These are phyloP conservation scores for Sipha flava DNA, from an alignment of 1,140 invertebrate species.

Conservation along the genomic window DNA sequence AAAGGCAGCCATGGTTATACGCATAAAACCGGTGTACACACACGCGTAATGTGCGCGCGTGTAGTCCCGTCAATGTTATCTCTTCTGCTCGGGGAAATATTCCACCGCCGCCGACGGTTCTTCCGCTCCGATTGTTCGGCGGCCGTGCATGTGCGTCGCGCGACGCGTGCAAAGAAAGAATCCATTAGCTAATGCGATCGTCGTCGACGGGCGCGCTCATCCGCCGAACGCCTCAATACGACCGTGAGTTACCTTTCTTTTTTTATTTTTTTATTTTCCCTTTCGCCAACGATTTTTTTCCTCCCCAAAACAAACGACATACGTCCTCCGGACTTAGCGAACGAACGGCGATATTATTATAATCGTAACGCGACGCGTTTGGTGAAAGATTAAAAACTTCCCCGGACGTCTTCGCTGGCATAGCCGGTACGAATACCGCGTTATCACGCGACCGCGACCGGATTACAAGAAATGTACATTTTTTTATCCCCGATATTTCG, in stretches of 20 bases:
- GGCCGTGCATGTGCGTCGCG: background rate
- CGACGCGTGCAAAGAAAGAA: background rate
- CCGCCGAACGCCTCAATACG: background rate
- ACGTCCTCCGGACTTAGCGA: too few relatives aligned
- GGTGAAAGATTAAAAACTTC: too few relatives aligned
- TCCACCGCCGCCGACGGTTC: background rate
- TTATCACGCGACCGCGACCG: too few relatives aligned
- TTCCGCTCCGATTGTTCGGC: slow-evolving; percentile 20
- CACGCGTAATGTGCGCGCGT: background rate
- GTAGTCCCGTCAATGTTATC: slow-evolving; percentile 16
- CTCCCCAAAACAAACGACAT: too few relatives aligned
- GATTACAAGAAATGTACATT: too few relatives aligned
- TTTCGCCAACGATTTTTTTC: too few relatives aligned
- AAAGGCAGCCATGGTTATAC: background rate
- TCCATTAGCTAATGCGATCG: slow-evolving; percentile 29
- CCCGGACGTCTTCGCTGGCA: too few relatives aligned
- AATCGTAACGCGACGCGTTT: too few relatives aligned
- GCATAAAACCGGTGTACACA: background rate
- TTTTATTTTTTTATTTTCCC: background rate
- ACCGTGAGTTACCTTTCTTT: background rate
- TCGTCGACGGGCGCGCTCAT: background rate
- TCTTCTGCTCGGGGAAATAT: slow-evolving; percentile 25
- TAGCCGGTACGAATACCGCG: too few relatives aligned
- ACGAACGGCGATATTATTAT: too few relatives aligned
- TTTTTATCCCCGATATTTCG: too few relatives aligned